Evolutionary conservation across 2,888 invertebrate species (phyloP), one percentile per base, ranked within the genome.

Genomic region (Eristalinus sepulchralis): DNA sequence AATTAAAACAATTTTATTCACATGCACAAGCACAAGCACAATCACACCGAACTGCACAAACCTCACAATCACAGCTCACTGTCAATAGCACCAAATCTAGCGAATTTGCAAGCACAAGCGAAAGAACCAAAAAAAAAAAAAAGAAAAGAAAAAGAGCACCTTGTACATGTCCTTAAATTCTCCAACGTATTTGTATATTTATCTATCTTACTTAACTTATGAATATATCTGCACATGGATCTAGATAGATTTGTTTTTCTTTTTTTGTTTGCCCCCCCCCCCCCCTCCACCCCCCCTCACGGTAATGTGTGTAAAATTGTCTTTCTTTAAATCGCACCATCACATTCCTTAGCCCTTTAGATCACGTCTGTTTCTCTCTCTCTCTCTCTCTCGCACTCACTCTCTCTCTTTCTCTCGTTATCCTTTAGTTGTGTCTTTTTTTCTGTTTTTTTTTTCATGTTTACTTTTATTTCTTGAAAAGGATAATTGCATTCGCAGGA

Each of bases 21-120:
- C 76, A 71, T 77, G 77, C 76, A 85, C 81, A 85, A 68, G 64
- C 63, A 70, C 34, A 39, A 77, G 85, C 85, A 85, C 81, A n/a
- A n/a, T n/a, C n/a, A 77, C 53, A 64, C 27, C 5, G 5, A 27
- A 27, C 27, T 39, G 39, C 39, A 39, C 39, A 39, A 13, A 39
- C 11, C 59, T 17, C 17, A 47, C 39, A 13, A 4, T 13, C 57
- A 76, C 75, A 62, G 10, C 22, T 24, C 47, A 68, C 77, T 79
- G 68, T 73, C 66, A 64, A 81, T 72, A 68, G 81, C 81, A 85
- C 85, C 27, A 77, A 17, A 17, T 6, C n/a, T 17, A 77, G 68
- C 20, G 31, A 71, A 84, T 71, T 71, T 80, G 75, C 17, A 76
- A 76, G 34, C 39, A 66, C 67, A 57, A 55, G 31, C 27, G 5